phyloP scores from a whole-genome alignment of 2,113 vertebrate genomes.

The Elaphurus davidianus region DNA sequence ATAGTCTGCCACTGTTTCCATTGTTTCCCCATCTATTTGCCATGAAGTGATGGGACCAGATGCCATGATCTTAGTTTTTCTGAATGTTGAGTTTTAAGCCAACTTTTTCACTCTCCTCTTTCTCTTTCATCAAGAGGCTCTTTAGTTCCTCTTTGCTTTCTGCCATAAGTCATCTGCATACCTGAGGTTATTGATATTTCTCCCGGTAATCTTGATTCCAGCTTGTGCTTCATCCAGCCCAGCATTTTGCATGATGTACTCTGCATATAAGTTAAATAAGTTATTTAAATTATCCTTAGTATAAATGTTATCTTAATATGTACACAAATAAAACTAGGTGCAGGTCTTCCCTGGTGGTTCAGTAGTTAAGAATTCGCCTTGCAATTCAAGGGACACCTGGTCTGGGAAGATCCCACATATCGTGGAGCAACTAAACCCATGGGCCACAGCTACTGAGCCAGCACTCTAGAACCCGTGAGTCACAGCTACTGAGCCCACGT shows the following conservation, averaged over 20 bases:
- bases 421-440: not conserved
- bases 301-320: slow-evolving; percentile 19
- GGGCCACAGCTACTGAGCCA: not conserved
- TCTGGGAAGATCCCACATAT: not conserved
- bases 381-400: not conserved
- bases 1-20: not conserved
- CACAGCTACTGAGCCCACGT: not conserved
- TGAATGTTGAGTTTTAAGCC: not conserved
- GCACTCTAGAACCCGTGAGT: not conserved
- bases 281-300: not conserved
- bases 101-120: not conserved
- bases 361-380: not conserved
- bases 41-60: not conserved
- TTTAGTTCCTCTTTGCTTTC: not conserved
- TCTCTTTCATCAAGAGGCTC: not conserved
- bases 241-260: not conserved
- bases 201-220: not conserved
- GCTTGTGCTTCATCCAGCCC: not conserved
- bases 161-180: not conserved
- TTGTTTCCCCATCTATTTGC: not conserved
- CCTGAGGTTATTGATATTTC: not conserved
- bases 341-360: not conserved
- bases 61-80: not conserved
- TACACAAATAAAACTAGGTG: not conserved
- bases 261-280: not conserved